Percentiles rank a stretch among this genome's conserved stretches.
Conservation (phyloP, 2,797 vertebrate species). For the Sphenodon punctatus region DNA sequence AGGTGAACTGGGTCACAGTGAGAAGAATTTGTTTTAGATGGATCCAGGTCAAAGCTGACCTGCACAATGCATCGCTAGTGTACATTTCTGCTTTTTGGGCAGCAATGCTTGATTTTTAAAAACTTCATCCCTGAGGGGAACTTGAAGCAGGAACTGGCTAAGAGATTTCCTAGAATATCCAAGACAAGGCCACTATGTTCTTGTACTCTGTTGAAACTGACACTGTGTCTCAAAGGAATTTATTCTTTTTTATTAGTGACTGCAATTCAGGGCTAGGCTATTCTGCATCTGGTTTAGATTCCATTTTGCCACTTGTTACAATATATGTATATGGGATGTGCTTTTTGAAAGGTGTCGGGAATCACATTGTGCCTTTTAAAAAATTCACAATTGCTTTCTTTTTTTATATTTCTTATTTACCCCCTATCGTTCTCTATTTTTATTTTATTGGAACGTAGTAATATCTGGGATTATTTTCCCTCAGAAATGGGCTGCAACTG, state of each 20-base stretch:
- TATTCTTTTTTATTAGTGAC: not conserved
- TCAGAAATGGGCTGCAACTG: not conserved
- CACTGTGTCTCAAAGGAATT: not conserved
- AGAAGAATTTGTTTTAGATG: not conserved
- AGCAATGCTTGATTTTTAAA: constrained; percentile 4
- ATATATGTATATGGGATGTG: not conserved
- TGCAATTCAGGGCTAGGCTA: not conserved
- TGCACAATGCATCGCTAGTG: not conserved
- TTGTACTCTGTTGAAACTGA: constrained; percentile 6
- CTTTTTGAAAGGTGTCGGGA: not conserved
- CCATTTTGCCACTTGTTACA: not conserved
- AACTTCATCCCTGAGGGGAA: constrained; percentile 14
- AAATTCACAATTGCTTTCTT: not conserved
- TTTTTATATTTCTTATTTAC: rapidly evolving
- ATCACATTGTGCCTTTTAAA: not conserved
- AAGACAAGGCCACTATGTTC: not conserved
- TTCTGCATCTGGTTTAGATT: constrained; percentile 18
- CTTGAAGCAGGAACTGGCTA: not conserved
- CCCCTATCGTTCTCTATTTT: not conserved
- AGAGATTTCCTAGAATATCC: constrained; percentile 7
- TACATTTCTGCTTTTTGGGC: not conserved
- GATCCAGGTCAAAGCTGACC: constrained; percentile 21
- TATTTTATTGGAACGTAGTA: not conserved
- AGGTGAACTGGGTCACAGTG: no score
- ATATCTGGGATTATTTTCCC: not conserved